phyloP scores from a whole-genome alignment of 2,113 vertebrate species.

The Zapus hudsonius region DNA sequence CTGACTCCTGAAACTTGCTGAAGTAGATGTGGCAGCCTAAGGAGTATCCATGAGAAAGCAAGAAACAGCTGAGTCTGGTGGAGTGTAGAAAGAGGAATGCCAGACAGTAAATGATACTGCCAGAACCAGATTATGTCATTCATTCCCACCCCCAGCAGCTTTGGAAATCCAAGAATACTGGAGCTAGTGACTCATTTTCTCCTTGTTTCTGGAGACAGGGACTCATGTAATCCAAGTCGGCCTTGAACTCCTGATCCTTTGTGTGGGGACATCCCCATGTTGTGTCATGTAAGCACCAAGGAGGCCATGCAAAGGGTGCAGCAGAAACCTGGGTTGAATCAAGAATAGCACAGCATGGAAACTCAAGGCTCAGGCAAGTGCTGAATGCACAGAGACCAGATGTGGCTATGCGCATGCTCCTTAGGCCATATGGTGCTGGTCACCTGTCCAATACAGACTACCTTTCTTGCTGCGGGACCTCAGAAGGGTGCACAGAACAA shows the following conservation, averaged over 20 bases:
- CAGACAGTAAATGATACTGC: neutral
- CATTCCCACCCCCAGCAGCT: neutral
- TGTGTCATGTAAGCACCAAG: neutral
- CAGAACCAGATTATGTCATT: neutral
- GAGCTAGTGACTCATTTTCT: neutral
- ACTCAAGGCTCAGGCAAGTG: neutral
- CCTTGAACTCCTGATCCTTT: neutral
- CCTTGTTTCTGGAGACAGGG: neutral
- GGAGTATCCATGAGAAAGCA: neutral
- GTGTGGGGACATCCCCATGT: neutral
- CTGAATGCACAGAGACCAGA: too few relatives aligned
- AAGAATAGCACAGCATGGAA: neutral
- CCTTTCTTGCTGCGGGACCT: neutral
- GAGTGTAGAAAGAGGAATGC: neutral
- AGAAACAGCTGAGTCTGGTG: neutral
- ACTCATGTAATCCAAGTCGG: too few relatives aligned
- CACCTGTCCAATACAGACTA: neutral
- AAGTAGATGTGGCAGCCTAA: neutral
- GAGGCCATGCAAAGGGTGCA: neutral
- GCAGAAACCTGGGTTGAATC: neutral
- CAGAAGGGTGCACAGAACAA: constrained; percentile 30
- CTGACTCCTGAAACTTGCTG: neutral
- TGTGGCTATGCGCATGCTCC: too few relatives aligned
- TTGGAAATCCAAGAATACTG: neutral
- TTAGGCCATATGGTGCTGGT: neutral